Conservation (phyloP, 2,113 vertebrate genomes). For the Ginglymostoma cirratum region DNA sequence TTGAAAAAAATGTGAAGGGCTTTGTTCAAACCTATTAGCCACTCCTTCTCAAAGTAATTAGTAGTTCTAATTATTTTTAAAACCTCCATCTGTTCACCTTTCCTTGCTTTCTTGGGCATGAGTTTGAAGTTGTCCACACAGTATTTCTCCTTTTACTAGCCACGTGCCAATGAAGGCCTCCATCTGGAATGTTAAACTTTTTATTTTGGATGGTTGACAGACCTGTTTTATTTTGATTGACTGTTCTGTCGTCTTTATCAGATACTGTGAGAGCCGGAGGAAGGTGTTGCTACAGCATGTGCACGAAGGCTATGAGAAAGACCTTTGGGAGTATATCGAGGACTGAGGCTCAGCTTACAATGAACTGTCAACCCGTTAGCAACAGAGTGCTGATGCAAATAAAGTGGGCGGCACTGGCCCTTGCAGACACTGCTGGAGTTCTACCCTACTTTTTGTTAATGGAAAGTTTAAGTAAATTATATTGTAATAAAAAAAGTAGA, state of each 20-base stretch:
- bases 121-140: not conserved
- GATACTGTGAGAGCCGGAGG: slow-evolving; percentile 99
- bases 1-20: not conserved
- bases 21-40: not conserved
- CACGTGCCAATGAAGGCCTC: not conserved
- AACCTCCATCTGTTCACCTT: not conserved
- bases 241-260: slow-evolving; percentile 48
- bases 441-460: slow-evolving; percentile 85
- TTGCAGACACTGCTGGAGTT: slow-evolving; percentile 71
- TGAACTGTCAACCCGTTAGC: slow-evolving; percentile 78
- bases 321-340: slow-evolving; percentile 99
- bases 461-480: slow-evolving; percentile 94
- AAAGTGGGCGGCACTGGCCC: slow-evolving; percentile 61
- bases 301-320: slow-evolving; percentile 99
- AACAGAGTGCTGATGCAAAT: slow-evolving; percentile 88
- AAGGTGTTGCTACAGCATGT: slow-evolving; percentile 97
- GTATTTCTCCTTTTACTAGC: not conserved
- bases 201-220: not conserved
- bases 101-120: not conserved
- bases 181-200: not conserved
- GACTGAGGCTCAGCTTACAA: slow-evolving; percentile 83
- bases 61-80: not conserved
- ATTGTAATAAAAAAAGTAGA: slow-evolving; percentile 87
- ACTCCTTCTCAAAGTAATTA: not conserved
- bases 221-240: not conserved